Conservation (phyloP, 2,888 invertebrate species). For the Eumacrocentrus americanus region DNA sequence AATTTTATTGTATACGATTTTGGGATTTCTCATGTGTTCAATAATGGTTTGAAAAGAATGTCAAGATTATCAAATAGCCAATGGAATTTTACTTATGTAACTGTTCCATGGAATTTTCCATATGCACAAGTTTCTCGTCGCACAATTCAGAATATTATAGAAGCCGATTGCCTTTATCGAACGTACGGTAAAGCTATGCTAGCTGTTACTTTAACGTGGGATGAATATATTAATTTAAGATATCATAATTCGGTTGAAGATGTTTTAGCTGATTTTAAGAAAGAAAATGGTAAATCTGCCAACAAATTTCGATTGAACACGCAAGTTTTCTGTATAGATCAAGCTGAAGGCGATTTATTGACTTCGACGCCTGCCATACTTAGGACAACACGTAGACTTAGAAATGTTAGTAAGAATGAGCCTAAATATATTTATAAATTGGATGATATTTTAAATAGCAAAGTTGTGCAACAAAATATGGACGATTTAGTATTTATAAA, state of each 20-base stretch:
- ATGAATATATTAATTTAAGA: conserved; percentile 71
- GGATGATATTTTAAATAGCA: conserved; percentile 33
- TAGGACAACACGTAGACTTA: conserved; percentile 43
- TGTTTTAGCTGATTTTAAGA: conserved; percentile 65
- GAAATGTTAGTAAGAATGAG: conserved; percentile 36
- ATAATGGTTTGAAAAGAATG: conserved; percentile 59
- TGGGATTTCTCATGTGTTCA: conserved; percentile 62
- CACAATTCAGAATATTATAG: conserved; percentile 63
- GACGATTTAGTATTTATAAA: conserved; percentile 46
- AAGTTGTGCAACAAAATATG: conserved; percentile 34
- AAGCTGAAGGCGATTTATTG: conserved; percentile 47
- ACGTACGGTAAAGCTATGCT: conserved; percentile 65
- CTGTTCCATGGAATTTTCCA: conserved; percentile 73
- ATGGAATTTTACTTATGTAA: conserved; percentile 64
- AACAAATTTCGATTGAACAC: background rate
- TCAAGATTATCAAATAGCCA: conserved; percentile 50
- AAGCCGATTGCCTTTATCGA: conserved; percentile 72
- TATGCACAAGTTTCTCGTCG: conserved; percentile 61
- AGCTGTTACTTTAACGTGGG: conserved; percentile 65
- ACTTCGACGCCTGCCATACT: conserved; percentile 47
- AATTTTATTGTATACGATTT: conserved; percentile 72
- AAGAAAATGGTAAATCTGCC: conserved; percentile 33
- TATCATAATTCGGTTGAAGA: conserved; percentile 66
- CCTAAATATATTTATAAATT: conserved; percentile 47
- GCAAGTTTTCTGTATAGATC: conserved; percentile 43